These are phyloP conservation scores for Helobdella robusta DNA, from an alignment of 2,888 invertebrate genomes.

Conservation along the genomic window DNA sequence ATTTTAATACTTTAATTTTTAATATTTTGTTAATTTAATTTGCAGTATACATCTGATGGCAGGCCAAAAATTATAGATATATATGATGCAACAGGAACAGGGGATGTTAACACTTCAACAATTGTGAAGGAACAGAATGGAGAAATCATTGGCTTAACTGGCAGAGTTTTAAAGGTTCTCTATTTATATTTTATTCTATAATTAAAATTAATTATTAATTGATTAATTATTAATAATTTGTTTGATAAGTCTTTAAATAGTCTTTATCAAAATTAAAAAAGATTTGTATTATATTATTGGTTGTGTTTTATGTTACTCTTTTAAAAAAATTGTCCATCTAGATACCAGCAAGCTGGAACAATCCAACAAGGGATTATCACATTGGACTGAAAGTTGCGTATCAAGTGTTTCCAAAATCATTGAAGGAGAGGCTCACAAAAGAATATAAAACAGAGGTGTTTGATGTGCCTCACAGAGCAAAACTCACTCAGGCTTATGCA, in stretches of 20 bases:
- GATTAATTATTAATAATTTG: too few species aligned
- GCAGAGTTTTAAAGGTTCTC: conserved; percentile 72
- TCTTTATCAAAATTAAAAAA: too few species aligned
- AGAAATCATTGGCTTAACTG: conserved; percentile 68
- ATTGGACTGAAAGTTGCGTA: conserved; percentile 76
- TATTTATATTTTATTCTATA: too few species aligned
- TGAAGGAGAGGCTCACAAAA: conserved; percentile 67
- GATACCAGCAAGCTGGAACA: conserved; percentile 73
- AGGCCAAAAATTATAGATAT: conserved; percentile 85
- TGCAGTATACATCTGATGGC: conserved; percentile 75
- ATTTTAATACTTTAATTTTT: neutral
- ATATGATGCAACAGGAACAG: conserved; percentile 89
- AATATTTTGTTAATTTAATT: neutral
- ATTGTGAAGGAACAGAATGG: conserved; percentile 65
- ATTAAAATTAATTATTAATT: too few species aligned
- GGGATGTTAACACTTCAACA: conserved; percentile 84
- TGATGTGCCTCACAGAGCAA: conserved; percentile 72
- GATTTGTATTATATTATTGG: too few species aligned
- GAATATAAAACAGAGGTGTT: conserved; percentile 72
- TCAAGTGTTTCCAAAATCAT: conserved; percentile 73
- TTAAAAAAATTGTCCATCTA: conserved; percentile 50
- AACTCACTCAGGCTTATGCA: conserved; percentile 63
- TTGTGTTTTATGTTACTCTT: too few species aligned
- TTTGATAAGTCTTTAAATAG: too few species aligned
- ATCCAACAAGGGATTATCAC: conserved; percentile 73